Evolutionary conservation across 2,113 vertebrate genomes (phyloP).

Genomic region (Nymphicus hollandicus): DNA sequence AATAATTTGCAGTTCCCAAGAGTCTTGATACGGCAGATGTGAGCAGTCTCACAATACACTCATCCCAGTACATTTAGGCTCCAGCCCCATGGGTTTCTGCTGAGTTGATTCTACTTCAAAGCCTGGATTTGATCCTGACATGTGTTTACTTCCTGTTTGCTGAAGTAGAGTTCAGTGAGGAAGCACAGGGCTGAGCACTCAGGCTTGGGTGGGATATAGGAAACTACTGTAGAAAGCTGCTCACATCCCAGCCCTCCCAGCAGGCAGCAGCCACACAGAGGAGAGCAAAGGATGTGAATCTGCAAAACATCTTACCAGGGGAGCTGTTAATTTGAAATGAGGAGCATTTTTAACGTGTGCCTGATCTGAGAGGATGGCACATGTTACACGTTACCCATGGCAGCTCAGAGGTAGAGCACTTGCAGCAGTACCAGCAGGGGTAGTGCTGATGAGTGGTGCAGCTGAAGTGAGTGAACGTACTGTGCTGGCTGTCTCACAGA

Average conservation of each 20-base stretch:
- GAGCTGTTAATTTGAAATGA: not conserved
- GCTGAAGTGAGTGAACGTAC: not conserved
- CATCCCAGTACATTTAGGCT: not conserved
- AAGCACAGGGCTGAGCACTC: not conserved
- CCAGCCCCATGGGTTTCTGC: not conserved
- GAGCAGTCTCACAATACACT: accelerated
- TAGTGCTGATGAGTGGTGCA: not conserved
- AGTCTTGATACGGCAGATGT: not conserved
- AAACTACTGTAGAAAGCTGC: not conserved
- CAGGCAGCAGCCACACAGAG: accelerated
- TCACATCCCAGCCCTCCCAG: not conserved
- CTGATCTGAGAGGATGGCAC: not conserved
- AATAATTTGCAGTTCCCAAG: not conserved
- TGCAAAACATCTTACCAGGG: not conserved
- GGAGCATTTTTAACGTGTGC: not conserved
- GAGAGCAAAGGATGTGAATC: not conserved
- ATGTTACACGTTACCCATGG: no score
- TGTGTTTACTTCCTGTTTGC: not conserved
- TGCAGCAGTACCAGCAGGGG: not conserved
- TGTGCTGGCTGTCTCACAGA: not conserved
- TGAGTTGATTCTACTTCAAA: not conserved
- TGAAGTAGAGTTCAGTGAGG: not conserved
- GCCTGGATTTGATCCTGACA: not conserved
- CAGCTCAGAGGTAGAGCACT: not conserved
- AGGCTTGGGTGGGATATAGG: not conserved